Evolutionary conservation across 2,888 invertebrate species (phyloP).

Genomic region (Aricia artaxerxes): DNA sequence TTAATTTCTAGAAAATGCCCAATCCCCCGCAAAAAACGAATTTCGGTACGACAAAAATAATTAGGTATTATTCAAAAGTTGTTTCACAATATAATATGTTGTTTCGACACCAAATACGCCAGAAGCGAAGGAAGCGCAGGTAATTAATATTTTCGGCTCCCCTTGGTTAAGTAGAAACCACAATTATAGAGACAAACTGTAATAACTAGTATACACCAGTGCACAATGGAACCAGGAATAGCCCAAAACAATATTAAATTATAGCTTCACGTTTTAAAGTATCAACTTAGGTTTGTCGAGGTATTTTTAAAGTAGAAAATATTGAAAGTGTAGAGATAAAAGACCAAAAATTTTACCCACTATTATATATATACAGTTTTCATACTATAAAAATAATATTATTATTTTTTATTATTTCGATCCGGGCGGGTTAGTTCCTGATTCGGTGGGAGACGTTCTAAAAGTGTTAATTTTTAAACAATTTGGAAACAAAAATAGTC

Average conservation of each 20-base stretch:
- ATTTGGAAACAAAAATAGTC: too few species aligned
- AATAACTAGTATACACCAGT: slow-evolving; percentile 21
- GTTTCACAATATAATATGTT: not conserved
- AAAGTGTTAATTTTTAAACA: too few species aligned
- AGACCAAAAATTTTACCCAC: too few species aligned
- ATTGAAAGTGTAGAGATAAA: too few species aligned
- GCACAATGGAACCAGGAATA: slow-evolving; percentile 11
- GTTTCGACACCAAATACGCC: not conserved
- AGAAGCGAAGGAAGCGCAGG: slow-evolving; percentile 9
- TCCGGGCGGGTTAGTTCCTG: too few species aligned
- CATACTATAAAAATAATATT: too few species aligned
- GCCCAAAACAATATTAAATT: slow-evolving; percentile 6
- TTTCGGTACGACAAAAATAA: too few species aligned
- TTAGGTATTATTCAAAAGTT: not conserved
- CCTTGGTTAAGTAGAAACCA: slow-evolving; percentile 25
- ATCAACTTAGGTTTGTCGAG: not conserved
- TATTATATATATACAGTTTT: too few species aligned
- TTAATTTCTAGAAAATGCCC: too few species aligned
- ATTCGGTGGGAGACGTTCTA: too few species aligned
- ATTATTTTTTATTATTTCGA: too few species aligned
- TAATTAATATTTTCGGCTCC: slow-evolving; percentile 29
- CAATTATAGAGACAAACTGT: slow-evolving; percentile 10
- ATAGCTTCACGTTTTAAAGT: not conserved
- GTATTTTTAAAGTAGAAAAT: not conserved
- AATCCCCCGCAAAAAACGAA: too few species aligned